Base-by-base conservation (phyloP, 2,888 invertebrate species). In the Acanthococcus lagerstroemiae region DNA sequence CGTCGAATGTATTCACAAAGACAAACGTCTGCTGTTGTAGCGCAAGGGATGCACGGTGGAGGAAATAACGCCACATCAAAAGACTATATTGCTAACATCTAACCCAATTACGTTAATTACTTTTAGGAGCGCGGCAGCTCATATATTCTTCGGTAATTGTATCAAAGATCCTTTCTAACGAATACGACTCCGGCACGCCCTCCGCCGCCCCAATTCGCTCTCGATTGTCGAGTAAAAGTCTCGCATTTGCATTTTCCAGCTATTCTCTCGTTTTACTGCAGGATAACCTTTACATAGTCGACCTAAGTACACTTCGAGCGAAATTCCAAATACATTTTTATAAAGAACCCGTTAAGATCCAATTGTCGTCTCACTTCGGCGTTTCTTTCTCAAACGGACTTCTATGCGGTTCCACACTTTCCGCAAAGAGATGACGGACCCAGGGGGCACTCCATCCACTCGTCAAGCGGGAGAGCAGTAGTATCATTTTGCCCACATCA, bases 111-210 rank as follows among this genome's bases (percentile, higher is more conserved):
- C 52, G 52, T 61, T 61, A 61, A 61, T 61, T 61, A 61, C 61
- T 61, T 61, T 61, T 61, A 50, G 50, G 30, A 61, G 50, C 61
- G 61, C 22, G 30, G 61, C 61, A 58, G 58, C 50, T 61, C 61
- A 61, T 61, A 61, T 61, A 61, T 61, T 61, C 61, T 52, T 61
- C 37, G 61, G 61, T 61, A 61, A 61, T 61, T 61, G 61, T 61
- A 61, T 61, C 61, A 61, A 61, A 61, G 61, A 61, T 61, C 61
- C 61, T 50, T 61, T 61, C 61, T 61, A 61, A 61, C 61, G 61
- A 61, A 61, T 61, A 54, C 24, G 52, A 52, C 52, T 52, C 58
- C 46, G 50, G 26, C 37, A 37, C 50, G 27, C 61, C 27, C 27
- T n/a, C 55, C 19, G 27, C 30, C 24, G 9, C 30, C 26, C n/a